Conservation (phyloP, 2,113 vertebrate genomes). For the Ibidorhyncha struthersii region DNA sequence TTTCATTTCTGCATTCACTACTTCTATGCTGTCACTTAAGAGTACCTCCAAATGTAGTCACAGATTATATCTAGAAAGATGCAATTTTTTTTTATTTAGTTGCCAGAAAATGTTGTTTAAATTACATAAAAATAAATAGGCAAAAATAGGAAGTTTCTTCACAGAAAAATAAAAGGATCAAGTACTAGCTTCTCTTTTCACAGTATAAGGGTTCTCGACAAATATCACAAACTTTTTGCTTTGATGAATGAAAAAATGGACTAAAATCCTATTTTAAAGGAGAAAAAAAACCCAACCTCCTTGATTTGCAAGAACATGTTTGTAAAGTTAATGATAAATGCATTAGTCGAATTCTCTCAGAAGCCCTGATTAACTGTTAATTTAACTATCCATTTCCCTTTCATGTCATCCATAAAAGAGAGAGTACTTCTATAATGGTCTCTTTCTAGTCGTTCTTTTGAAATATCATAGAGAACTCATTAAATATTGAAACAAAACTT, state of each 20-base stretch:
- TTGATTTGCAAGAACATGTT: slow-evolving; percentile 29
- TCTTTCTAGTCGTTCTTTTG: slow-evolving; percentile 43
- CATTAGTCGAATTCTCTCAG: slow-evolving; percentile 42
- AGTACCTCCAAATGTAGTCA: not conserved
- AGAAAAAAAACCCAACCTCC: not conserved
- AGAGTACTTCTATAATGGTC: not conserved
- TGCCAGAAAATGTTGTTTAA: not conserved
- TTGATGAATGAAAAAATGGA: not conserved
- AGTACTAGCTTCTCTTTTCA: not conserved
- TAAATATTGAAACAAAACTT: slow-evolving; percentile 47
- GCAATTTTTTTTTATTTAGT: not conserved
- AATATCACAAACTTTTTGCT: not conserved
- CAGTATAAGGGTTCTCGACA: not conserved
- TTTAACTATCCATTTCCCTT: slow-evolving; percentile 34
- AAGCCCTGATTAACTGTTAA: slow-evolving; percentile 53
- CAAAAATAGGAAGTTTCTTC: not conserved
- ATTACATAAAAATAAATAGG: not conserved
- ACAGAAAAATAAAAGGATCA: not conserved
- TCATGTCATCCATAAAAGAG: slow-evolving; percentile 51
- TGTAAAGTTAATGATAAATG: slow-evolving; percentile 52
- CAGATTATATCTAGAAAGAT: not conserved
- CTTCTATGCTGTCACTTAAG: not conserved
- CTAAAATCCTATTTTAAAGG: not conserved
- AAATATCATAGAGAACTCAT: slow-evolving; percentile 35
- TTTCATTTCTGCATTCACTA: not conserved